Base-by-base conservation (phyloP, 2,888 invertebrate genomes). In the Mythimna pallens region DNA sequence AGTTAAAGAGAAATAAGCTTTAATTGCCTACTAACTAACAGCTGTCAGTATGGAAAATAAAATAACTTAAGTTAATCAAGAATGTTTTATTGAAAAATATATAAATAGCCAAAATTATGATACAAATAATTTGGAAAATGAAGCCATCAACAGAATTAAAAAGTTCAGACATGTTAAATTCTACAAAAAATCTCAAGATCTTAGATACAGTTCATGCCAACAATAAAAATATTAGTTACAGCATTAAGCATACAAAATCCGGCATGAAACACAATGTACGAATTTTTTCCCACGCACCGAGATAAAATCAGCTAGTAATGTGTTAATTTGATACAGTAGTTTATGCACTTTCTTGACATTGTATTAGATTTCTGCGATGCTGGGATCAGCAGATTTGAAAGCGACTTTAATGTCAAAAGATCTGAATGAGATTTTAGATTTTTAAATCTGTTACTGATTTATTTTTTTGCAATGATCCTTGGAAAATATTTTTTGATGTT, bases 201-300 rank as follows among this genome's bases (percentile, higher is more conserved):
- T 5, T 17, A 43, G 63, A 82, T 73, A 77, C 58, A 54, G 54
- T 72, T 61, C 68, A 73, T 64, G 69, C 66, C 59, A 58, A 70
- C 77, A 75, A 80, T 83, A 75, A 78, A 81, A 70, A 59, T 58
- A 82, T 83, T 84, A 73, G 84, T 77, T 59, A 76, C 76, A 80
- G 65, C 58, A 65, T 65, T 69, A 74, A 76, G 54, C 63, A 73
- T 74, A 75, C 70, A 72, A 67, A 76, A 80, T 78, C 61, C n/a
- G 54, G 63, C 68, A n/a, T 40, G 43, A 43, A 80, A 1, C 55
- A 75, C 63, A 76, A 73, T 81, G 76, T 73, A 65, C 55, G 54
- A 73, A 68, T 25, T 58, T 73, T 61, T 85, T 85, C 85, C 72
- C 86, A 85, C 84, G 79, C 71, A 25, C 5, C 12, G 25, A n/a